Conservation (phyloP, 2,113 vertebrate species). For the Podocnemis expansa region DNA sequence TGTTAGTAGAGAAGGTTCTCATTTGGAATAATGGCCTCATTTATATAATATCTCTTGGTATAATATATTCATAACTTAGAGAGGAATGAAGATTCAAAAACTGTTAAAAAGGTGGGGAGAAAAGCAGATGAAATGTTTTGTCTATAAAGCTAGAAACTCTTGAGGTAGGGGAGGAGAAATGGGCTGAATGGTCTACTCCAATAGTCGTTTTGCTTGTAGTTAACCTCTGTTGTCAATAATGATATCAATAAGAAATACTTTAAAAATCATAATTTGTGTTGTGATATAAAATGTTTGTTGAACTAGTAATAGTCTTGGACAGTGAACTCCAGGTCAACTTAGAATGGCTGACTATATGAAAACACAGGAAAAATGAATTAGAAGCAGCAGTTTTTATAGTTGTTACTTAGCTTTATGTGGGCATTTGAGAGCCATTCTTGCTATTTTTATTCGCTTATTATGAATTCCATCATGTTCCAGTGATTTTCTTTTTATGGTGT, state of each 20-base stretch:
- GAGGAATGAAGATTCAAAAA: constrained; percentile 71
- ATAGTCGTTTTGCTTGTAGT: constrained; percentile 19
- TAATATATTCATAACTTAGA: constrained; percentile 74
- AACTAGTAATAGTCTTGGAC: constrained; percentile 22
- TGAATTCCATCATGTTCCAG: constrained; percentile 65
- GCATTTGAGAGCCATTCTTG: constrained; percentile 58
- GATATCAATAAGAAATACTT: constrained; percentile 27
- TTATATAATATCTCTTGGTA: constrained; percentile 77
- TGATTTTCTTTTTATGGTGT: constrained; percentile 68
- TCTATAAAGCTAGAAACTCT: constrained; percentile 46
- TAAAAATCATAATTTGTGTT: constrained; percentile 1
- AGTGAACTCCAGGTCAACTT: constrained; percentile 60
- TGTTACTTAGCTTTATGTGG: constrained; percentile 65
- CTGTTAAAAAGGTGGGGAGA: constrained; percentile 51
- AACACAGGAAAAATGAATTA: constrained; percentile 51
- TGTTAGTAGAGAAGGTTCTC: constrained; percentile 76
- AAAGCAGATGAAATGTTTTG: constrained; percentile 51
- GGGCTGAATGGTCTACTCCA: neutral
- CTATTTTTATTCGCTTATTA: constrained; percentile 70
- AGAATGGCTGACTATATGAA: constrained; percentile 67
- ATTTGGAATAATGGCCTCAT: constrained; percentile 81
- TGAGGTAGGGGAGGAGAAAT: neutral
- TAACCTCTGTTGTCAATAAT: constrained; percentile 5
- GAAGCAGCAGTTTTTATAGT: constrained; percentile 59
- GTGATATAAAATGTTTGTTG: neutral